Evolutionary conservation across 2,113 vertebrate species (phyloP).

Genomic region (Notiomystis cincta): DNA sequence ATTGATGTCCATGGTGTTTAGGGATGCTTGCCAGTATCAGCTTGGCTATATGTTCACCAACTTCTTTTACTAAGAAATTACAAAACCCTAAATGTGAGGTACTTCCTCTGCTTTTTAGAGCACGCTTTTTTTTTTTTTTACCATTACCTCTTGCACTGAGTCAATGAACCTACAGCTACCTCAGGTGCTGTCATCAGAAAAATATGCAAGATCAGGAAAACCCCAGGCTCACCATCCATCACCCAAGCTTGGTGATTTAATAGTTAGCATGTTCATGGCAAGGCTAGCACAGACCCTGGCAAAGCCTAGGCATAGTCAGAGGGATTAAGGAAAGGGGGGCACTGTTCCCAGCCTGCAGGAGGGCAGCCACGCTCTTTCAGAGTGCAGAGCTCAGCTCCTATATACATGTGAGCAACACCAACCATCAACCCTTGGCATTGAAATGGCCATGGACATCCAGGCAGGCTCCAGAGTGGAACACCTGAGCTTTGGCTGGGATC

Average conservation of each 20-base stretch:
- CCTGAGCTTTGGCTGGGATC: neutral
- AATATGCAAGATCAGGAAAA: neutral
- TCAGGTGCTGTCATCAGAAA: neutral
- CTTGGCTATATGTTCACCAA: neutral
- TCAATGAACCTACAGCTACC: neutral
- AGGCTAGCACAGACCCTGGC: neutral
- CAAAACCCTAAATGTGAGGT: neutral
- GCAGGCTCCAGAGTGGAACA: neutral
- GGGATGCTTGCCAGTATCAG: neutral
- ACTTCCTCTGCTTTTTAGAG: neutral
- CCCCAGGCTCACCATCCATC: neutral
- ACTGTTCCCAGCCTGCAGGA: neutral
- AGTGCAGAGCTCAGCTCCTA: neutral
- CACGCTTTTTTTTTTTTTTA: neutral
- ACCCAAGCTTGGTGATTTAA: neutral
- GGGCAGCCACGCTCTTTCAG: neutral
- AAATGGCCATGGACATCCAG: neutral
- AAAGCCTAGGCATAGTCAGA: neutral
- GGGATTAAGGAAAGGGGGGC: neutral
- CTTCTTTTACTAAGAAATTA: neutral
- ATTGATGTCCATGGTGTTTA: neutral
- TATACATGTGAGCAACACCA: rapidly evolving
- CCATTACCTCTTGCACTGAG: neutral
- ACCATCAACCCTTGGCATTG: neutral
- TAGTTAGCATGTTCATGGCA: neutral